Percentiles rank a stretch among this genome's conserved stretches.
Evolutionary conservation across 2,113 vertebrate species (phyloP).

Genomic region (Morone chrysops): DNA sequence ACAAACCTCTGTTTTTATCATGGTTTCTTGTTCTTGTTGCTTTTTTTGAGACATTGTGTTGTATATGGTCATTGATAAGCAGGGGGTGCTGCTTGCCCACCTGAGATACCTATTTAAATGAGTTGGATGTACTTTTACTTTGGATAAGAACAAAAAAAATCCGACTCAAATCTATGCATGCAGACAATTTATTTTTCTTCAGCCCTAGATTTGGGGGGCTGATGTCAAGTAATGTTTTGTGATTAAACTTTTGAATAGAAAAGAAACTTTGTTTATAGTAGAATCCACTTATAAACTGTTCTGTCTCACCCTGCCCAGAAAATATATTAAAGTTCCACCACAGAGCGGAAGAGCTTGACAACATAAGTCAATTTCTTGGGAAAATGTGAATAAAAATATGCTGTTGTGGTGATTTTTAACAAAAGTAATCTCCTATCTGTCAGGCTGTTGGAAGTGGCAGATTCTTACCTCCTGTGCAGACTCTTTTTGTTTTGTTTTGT

Average conservation of each 20-base stretch:
- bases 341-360: background rate
- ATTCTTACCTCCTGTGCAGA: background rate
- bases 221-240: background rate
- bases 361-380: background rate
- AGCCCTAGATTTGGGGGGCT: no score
- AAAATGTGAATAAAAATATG: background rate
- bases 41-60: background rate
- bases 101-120: no score
- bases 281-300: background rate
- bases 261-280: background rate
- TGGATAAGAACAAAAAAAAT: background rate
- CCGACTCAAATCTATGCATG: background rate
- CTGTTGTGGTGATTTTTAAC: background rate
- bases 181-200: background rate
- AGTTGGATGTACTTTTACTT: background rate
- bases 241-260: background rate
- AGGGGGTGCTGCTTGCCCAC: background rate
- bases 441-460: background rate
- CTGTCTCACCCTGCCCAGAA: background rate
- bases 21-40: background rate
- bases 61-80: background rate
- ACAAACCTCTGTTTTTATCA: background rate
- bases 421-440: constrained; percentile 1
- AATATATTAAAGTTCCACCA: background rate
- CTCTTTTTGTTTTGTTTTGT: background rate